Conservation (phyloP, 2,797 vertebrate genomes). For the Leontocebus nigricollis region DNA sequence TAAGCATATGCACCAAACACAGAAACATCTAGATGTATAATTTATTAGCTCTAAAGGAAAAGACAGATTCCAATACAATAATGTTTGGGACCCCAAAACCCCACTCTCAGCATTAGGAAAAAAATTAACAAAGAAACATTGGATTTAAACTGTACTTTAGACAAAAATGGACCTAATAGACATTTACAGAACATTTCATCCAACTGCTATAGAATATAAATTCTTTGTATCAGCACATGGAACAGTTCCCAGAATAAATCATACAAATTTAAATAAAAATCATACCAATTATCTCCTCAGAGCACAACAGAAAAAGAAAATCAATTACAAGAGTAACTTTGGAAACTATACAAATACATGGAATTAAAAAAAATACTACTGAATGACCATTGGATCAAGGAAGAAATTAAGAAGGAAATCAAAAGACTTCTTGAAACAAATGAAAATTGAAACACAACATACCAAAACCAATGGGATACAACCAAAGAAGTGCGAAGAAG, state of each 20-base stretch:
- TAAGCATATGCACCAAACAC: neutral
- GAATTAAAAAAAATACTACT: neutral
- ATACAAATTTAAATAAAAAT: neutral
- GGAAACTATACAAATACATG: neutral
- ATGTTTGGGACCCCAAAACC: neutral
- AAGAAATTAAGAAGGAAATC: neutral
- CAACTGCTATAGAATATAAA: neutral
- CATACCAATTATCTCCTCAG: neutral
- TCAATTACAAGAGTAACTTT: neutral
- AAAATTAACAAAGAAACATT: neutral
- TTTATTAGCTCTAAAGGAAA: neutral
- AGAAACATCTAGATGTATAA: neutral
- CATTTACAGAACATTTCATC: neutral
- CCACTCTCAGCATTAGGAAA: neutral
- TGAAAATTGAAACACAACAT: neutral
- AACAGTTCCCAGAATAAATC: neutral
- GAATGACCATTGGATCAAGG: neutral
- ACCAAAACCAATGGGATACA: neutral
- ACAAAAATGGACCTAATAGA: neutral
- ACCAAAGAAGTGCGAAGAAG: neutral
- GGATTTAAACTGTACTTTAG: neutral
- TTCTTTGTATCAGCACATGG: neutral
- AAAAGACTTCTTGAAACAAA: neutral
- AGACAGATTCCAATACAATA: neutral
- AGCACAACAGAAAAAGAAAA: neutral